Evolutionary conservation across 2,113 vertebrate species (phyloP).

Genomic region (Sceloporus tristichus): DNA sequence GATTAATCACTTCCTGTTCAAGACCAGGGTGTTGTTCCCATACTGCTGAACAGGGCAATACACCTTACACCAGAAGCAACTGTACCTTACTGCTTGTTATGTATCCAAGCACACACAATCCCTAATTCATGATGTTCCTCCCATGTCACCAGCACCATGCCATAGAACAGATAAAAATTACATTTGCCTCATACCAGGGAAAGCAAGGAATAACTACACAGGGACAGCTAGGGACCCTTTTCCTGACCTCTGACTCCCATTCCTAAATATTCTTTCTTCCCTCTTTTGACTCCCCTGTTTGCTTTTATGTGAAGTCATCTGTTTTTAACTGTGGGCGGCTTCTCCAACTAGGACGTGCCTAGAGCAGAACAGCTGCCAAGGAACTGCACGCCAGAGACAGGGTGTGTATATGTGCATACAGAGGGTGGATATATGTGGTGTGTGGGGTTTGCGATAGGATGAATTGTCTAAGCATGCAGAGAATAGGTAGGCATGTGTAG

Average conservation of each 20-base stretch:
- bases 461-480: conserved; percentile 19
- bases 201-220: neutral
- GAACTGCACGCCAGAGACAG: conserved; percentile 42
- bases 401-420: conserved; percentile 28
- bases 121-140: neutral
- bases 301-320: conserved; percentile 50
- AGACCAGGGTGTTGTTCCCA: conserved; percentile 7
- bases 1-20: conserved; percentile 38
- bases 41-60: neutral
- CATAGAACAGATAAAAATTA: neutral
- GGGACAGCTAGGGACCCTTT: neutral
- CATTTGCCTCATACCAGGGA: neutral
- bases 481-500: conserved; percentile 2
- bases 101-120: neutral
- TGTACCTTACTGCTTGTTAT: neutral
- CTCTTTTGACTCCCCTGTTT: conserved; percentile 29
- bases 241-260: conserved; percentile 30
- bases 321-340: conserved; percentile 47
- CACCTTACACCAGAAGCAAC: conserved; percentile 4
- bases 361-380: conserved; percentile 41
- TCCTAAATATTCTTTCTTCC: conserved; percentile 20
- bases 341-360: conserved; percentile 32
- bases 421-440: conserved; percentile 16
- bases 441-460: conserved; percentile 22
- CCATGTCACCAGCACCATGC: neutral